phyloP scores from a whole-genome alignment of 2,113 vertebrate genomes.

The Tetrax tetrax region DNA sequence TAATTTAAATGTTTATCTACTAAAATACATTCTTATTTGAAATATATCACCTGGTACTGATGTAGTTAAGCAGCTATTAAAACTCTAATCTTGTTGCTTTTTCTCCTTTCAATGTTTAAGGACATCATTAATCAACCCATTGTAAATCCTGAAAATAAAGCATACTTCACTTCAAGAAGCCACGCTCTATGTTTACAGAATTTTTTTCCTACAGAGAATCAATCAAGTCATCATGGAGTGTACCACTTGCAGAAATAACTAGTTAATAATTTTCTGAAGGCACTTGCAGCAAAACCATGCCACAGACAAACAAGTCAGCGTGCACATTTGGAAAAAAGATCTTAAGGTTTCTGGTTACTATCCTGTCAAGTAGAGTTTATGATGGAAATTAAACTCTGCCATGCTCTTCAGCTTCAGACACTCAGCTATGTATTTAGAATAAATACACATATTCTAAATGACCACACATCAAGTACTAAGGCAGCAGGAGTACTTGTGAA shows the following conservation, averaged over 20 bases:
- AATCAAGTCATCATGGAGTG: neutral
- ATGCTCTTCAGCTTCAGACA: neutral
- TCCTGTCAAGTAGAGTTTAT: neutral
- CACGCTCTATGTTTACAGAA: neutral
- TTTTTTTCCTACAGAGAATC: neutral
- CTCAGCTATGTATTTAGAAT: neutral
- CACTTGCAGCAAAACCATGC: neutral
- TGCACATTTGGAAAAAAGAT: neutral
- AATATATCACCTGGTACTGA: neutral
- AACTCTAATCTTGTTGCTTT: neutral
- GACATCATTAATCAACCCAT: neutral
- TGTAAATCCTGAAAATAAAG: neutral
- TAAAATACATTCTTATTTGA: neutral
- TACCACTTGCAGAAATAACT: neutral
- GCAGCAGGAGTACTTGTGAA: neutral
- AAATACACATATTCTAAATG: neutral
- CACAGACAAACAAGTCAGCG: neutral
- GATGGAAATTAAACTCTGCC: neutral
- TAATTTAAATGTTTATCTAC: neutral
- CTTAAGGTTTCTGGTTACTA: neutral
- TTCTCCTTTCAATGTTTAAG: neutral
- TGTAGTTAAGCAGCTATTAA: neutral
- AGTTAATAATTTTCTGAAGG: neutral
- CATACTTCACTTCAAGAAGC: neutral
- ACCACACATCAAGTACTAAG: neutral